These are phyloP conservation scores for Ormia ochracea DNA, from an alignment of 2,888 invertebrate species.

Conservation along the genomic window DNA sequence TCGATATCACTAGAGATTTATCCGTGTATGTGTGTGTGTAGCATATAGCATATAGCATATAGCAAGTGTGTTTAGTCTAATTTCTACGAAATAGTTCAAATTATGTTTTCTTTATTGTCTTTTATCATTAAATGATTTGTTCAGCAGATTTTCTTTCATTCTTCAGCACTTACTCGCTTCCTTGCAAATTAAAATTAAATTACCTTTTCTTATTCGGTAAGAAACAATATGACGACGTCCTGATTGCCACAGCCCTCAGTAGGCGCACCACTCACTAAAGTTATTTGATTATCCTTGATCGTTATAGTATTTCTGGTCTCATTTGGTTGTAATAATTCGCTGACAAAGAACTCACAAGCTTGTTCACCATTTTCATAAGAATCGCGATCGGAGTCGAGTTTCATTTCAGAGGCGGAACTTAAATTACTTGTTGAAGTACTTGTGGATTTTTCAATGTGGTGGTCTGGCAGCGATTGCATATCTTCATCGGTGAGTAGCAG, in stretches of 20 bases:
- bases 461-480: not conserved
- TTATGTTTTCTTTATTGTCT: constrained; percentile 50
- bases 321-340: constrained; percentile 5
- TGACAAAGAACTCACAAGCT: constrained; percentile 37
- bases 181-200: not conserved
- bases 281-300: constrained; percentile 58
- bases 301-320: constrained; percentile 4
- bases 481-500: not conserved
- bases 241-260: constrained; percentile 49
- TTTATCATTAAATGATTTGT: constrained; percentile 38
- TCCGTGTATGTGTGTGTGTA: not conserved
- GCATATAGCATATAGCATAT: too few relatives aligned
- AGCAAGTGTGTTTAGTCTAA: not conserved
- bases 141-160: not conserved
- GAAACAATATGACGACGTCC: constrained; percentile 65
- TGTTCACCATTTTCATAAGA: constrained; percentile 7
- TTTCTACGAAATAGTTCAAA: constrained; percentile 31
- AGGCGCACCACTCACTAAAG: constrained; percentile 58
- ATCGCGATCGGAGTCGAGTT: constrained; percentile 13
- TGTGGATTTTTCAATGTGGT: constrained; percentile 28
- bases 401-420: not conserved
- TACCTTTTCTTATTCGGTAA: constrained; percentile 58
- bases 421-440: constrained; percentile 49
- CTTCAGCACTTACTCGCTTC: not conserved
- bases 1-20: constrained; percentile 7